These are phyloP conservation scores for Sapajus apella DNA, from an alignment of 2,113 vertebrate genomes.

Conservation along the genomic window DNA sequence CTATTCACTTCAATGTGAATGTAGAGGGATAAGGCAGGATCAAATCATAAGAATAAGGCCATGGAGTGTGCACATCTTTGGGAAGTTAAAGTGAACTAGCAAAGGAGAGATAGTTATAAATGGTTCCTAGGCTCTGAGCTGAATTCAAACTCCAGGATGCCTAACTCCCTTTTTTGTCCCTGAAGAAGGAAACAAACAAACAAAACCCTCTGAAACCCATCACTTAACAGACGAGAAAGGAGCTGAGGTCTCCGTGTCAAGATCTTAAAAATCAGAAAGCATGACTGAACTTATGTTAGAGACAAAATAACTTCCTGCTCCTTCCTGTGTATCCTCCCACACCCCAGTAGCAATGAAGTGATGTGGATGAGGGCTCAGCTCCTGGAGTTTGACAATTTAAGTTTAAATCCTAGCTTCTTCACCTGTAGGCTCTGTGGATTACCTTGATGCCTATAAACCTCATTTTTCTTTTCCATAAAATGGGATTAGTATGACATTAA, in stretches of 20 bases:
- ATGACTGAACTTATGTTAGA: background rate
- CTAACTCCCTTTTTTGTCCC: background rate
- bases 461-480: slow-evolving; percentile 10
- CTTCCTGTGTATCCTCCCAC: background rate
- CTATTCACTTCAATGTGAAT: background rate
- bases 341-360: background rate
- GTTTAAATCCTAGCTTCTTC: background rate
- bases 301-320: background rate
- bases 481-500: background rate
- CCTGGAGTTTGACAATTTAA: background rate
- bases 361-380: background rate
- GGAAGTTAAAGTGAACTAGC: background rate
- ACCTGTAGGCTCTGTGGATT: background rate
- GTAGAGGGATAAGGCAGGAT: background rate
- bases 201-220: background rate
- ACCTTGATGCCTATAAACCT: background rate
- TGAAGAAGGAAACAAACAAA: background rate
- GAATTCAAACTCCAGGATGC: background rate
- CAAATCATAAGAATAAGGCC: background rate
- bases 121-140: background rate
- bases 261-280: slow-evolving; percentile 39
- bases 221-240: slow-evolving; percentile 28
- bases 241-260: background rate
- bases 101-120: background rate
- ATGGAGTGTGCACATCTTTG: background rate